Evolutionary conservation across 2,888 invertebrate species (phyloP).

Genomic region (Bursaphelenchus okinawaensis): DNA sequence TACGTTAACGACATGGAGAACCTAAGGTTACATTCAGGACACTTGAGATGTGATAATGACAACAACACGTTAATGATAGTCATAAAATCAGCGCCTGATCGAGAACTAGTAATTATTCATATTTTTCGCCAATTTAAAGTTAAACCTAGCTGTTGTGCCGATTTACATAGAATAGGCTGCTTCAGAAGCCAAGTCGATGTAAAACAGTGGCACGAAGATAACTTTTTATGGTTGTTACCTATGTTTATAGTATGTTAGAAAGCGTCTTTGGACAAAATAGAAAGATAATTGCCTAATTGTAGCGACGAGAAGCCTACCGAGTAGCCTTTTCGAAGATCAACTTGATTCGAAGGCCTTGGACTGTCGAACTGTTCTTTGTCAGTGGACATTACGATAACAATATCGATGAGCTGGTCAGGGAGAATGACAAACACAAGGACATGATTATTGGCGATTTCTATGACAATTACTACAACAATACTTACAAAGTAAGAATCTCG

Average conservation of each 20-base stretch:
- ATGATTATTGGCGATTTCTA: conserved; percentile 35
- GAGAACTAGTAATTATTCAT: conserved; percentile 23
- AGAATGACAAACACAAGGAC: conserved; percentile 32
- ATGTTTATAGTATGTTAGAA: no score
- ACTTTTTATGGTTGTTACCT: conserved; percentile 24
- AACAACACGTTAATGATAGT: conserved; percentile 33
- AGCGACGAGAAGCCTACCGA: conserved; percentile 35
- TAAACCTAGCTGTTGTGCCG: conserved; percentile 28
- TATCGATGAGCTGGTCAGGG: conserved; percentile 18
- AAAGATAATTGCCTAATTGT: no score
- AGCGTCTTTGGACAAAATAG: no score
- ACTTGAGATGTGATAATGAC: background rate
- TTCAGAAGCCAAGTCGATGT: conserved; percentile 10
- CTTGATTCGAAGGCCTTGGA: conserved; percentile 12
- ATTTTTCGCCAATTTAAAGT: conserved; percentile 20
- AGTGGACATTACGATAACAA: conserved; percentile 25
- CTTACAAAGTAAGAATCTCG: conserved; percentile 33
- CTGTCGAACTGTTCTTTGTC: conserved; percentile 33
- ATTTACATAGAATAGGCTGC: conserved; percentile 1
- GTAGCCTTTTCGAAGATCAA: conserved; percentile 30
- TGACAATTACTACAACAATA: conserved; percentile 47
- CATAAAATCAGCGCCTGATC: conserved; percentile 36
- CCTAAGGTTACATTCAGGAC: background rate
- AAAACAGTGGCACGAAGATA: no score
- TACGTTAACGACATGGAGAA: background rate